Evolutionary conservation across 2,797 vertebrate species (phyloP), one percentile per base, ranked within the genome.

Genomic region (Neoniphon sammara): DNA sequence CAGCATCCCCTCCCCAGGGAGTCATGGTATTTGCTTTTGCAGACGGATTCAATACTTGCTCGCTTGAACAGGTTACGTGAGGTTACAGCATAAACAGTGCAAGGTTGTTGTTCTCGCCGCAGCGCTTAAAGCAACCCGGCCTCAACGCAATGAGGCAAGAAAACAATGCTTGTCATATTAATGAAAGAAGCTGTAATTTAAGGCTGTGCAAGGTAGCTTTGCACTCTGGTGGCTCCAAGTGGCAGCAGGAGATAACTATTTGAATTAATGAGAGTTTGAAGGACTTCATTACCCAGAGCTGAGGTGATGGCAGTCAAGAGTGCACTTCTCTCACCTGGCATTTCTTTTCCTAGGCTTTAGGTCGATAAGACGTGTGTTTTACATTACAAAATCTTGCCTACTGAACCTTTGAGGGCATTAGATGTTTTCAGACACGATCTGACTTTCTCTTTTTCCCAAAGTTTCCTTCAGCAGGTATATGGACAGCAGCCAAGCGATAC

Each of bases 1-100:
- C 50, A 47, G 77, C 44, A 8, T 42, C 61, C 1, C 39, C 60
- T 79, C 81, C 73, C 21, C 55, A 50, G 80, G 79, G 87, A 81
- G 31, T 53, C 20, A 34, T 17, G 18, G 12, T 34, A n/a, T 77
- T 74, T 70, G 70, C 55, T 58, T 69, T 65, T 60, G 46, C 69
- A 70, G 64, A 64, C 56, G 20, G 58, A 84, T 83, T 81, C 25
- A 49, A 11, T 66, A 73, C 46, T 44, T 42, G 50, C 62, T 71
- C 60, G 55, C 78, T 64, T 66, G 75, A 54, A 71, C 59, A 27
- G 74, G 73, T 85, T 84, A 75, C 14, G 6, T 75, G 69, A 87
- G 72, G 64, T 77, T 66, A 36, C 70, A 57, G 25, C 47, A 2
- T 15, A 31, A 86, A 77, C 10, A 17, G 12, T 66, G 15, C 70